phyloP scores from a whole-genome alignment of 2,113 vertebrate species.

The Oenanthe melanoleuca region DNA sequence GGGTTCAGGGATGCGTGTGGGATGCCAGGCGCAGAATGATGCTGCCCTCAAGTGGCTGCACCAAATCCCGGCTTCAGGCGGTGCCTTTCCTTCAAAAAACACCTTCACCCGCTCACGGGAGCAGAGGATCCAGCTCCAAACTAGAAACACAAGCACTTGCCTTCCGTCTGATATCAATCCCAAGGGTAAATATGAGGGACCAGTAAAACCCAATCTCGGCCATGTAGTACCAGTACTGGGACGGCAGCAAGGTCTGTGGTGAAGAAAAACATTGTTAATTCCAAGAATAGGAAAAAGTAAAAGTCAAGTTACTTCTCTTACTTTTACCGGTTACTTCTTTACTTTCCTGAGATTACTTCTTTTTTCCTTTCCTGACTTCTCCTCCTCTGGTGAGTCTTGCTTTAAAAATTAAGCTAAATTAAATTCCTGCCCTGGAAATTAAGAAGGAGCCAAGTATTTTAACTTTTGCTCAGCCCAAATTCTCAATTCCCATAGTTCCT shows the following conservation, averaged over 20 bases:
- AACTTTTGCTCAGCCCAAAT: conserved; percentile 46
- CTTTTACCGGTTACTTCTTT: too few relatives aligned
- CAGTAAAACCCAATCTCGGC: conserved; percentile 91
- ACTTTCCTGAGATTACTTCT: background rate
- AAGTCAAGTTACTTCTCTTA: background rate
- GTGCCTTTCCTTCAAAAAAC: background rate
- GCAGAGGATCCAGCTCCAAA: background rate
- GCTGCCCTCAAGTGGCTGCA: conserved; percentile 52
- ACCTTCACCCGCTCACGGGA: accelerated
- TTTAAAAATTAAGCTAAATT: conserved; percentile 37
- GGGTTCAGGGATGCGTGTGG: accelerated
- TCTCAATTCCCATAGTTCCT: conserved; percentile 1
- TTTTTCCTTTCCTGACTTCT: background rate
- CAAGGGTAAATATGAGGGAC: conserved; percentile 88
- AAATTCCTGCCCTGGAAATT: conserved; percentile 33
- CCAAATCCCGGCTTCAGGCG: background rate
- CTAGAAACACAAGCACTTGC: conserved; percentile 70
- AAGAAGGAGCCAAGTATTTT: conserved; percentile 51
- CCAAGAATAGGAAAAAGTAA: background rate
- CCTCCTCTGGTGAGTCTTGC: conserved; percentile 1
- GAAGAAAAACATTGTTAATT: background rate
- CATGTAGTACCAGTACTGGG: conserved; percentile 97
- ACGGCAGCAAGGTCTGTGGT: conserved; percentile 85
- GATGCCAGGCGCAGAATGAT: background rate
- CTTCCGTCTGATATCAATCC: conserved; percentile 91